These are phyloP conservation scores for Stegodyphus dumicola DNA, from an alignment of 1,140 invertebrate species.

Conservation along the genomic window DNA sequence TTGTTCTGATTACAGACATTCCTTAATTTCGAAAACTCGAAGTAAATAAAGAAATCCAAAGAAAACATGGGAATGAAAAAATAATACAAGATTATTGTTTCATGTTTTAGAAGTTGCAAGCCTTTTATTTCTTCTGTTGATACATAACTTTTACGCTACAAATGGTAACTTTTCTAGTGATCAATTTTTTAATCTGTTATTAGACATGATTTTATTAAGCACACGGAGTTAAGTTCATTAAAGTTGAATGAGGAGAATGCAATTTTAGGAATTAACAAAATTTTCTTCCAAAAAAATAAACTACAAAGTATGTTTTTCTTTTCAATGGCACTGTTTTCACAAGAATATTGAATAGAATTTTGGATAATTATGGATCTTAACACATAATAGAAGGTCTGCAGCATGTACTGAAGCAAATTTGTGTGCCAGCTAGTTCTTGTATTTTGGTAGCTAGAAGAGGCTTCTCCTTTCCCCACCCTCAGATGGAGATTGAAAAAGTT, in stretches of 20 bases:
- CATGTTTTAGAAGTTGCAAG: neutral
- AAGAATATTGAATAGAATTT: no score
- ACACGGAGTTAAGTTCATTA: neutral
- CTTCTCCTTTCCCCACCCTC: no score
- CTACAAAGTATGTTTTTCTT: neutral
- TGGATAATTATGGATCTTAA: no score
- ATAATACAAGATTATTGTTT: neutral
- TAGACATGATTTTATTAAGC: neutral
- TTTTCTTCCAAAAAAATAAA: neutral
- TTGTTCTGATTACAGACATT: conserved; percentile 24
- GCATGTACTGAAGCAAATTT: no score
- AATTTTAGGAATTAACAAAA: conserved; percentile 13
- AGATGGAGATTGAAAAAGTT: no score
- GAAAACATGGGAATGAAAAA: neutral
- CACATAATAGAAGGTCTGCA: no score
- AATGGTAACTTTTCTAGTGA: no score
- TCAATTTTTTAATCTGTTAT: no score
- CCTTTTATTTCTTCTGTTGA: neutral
- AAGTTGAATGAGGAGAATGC: neutral
- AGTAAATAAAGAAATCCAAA: neutral
- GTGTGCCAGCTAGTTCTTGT: no score
- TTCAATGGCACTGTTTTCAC: neutral
- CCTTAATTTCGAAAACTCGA: conserved; percentile 20
- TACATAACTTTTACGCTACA: neutral
- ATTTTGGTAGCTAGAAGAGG: no score